Evolutionary conservation across 2,797 vertebrate species (phyloP).

Genomic region (Chaetophractus vellerosus): DNA sequence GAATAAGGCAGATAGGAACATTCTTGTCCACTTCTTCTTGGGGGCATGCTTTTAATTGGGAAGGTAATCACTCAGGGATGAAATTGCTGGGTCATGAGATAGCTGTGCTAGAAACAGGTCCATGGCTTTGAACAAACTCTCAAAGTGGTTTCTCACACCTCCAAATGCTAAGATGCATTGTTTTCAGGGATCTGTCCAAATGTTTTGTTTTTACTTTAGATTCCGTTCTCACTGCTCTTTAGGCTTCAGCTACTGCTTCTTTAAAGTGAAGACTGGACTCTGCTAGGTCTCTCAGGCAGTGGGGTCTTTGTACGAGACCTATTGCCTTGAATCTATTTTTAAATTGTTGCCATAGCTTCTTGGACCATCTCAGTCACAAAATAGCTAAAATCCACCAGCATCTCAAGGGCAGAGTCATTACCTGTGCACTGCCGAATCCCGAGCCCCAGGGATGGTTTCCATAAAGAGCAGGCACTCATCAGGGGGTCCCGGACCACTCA

Average conservation of each 20-base stretch:
- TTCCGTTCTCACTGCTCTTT: not conserved
- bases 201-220: conserved; percentile 38
- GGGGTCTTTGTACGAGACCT: not conserved
- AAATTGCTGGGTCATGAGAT: not conserved
- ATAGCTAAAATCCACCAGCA: conserved; percentile 4
- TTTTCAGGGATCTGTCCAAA: not conserved
- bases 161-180: not conserved
- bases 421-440: not conserved
- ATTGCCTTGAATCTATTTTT: conserved; percentile 17
- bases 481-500: not conserved
- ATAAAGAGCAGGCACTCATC: too few relatives aligned
- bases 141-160: not conserved
- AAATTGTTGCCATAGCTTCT: conserved; percentile 7
- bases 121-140: conserved; percentile 66
- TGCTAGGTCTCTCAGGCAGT: not conserved
- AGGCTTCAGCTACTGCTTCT: not conserved
- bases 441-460: not conserved
- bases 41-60: conserved; percentile 17
- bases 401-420: not conserved
- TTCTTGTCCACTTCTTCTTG: not conserved
- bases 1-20: not conserved
- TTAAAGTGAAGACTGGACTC: not conserved
- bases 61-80: not conserved
- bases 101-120: conserved; percentile 23
- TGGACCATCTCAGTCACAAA: not conserved